Base-by-base conservation (phyloP, 2,888 invertebrate species). In the Parnassius smintheus region DNA sequence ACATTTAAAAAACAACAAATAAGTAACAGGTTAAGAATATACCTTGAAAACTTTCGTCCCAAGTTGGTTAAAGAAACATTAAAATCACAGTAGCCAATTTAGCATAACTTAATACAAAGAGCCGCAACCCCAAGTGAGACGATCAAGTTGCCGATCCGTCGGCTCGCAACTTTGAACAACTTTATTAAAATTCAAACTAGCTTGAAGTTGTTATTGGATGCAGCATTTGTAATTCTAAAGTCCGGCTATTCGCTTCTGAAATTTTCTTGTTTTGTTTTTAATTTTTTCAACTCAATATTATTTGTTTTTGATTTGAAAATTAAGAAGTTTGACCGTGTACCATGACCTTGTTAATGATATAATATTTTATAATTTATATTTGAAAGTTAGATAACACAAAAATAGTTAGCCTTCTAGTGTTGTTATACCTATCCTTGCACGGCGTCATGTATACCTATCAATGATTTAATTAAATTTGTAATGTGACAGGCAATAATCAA, bases 81-180 rank as follows among this genome's bases (percentile, higher is more conserved):
- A 68, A 69, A 66, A 68, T 65, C 66, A 60, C 56, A 66, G 65
- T 64, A 67, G 66, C 65, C 66, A 68, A 72, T 75, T 76, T 71
- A 74, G 64, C 70, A 66, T 77, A 70, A 75, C 72, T 76, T 73
- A 73, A 71, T 72, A 75, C 70, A 73, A 68, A 71, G 71, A 71
- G 72, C 67, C 62, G 68, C 66, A 69, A 67, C 71, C 68, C 69
- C 63, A 69, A 66, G 67, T 67, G 70, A 55, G 70, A 66, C 69
- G 68, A 54, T 62, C 63, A 64, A 67, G 59, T 65, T 60, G 50
- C 18, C 58, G 54, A 66, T 65, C 65, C 64, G 59, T 42, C 50
- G 59, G 49, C 60, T 42, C 63, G 45, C 57, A 60, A 63, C 60
- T 66, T 61, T 59, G 55, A 50, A 61, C 62, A 59, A 63, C 65